These are phyloP conservation scores for Coregonus suidteri DNA, from an alignment of 2,797 vertebrate genomes.

Conservation along the genomic window DNA sequence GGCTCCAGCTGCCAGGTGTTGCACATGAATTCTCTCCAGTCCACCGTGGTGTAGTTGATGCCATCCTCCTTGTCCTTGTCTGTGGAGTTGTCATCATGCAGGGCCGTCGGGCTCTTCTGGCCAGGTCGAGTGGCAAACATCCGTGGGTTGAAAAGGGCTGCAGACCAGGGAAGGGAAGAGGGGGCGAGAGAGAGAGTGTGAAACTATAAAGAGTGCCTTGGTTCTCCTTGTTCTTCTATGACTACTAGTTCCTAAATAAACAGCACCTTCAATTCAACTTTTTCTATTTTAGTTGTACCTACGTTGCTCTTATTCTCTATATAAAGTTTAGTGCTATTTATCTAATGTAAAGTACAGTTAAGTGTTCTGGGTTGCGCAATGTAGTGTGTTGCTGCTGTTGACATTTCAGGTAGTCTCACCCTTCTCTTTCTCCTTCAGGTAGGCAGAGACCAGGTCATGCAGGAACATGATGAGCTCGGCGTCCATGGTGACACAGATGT, in stretches of 20 bases:
- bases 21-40: slow-evolving; percentile 98
- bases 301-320: not conserved
- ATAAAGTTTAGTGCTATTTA: not conserved
- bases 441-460: slow-evolving; percentile 97
- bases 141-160: slow-evolving; percentile 93
- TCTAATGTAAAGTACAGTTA: not conserved
- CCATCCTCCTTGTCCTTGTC: slow-evolving; percentile 81
- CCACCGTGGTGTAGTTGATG: slow-evolving; percentile 91
- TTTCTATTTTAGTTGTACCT: not conserved
- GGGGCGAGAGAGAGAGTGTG: not conserved
- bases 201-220: not conserved
- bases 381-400: not conserved
- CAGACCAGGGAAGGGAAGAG: not conserved
- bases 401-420: slow-evolving; percentile 69
- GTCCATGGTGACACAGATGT: slow-evolving; percentile 99
- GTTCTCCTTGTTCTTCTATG: not conserved
- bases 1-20: slow-evolving; percentile 99
- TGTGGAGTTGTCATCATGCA: slow-evolving; percentile 81
- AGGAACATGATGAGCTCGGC: slow-evolving; percentile 99
- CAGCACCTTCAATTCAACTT: not conserved
- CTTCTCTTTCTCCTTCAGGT: slow-evolving; percentile 99
- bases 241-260: not conserved
- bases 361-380: not conserved
- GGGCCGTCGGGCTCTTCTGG: slow-evolving; percentile 89
- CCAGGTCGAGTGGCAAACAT: slow-evolving; percentile 86